Evolutionary conservation across 2,113 vertebrate genomes (phyloP).

Genomic region (Aspidoscelis tigris): DNA sequence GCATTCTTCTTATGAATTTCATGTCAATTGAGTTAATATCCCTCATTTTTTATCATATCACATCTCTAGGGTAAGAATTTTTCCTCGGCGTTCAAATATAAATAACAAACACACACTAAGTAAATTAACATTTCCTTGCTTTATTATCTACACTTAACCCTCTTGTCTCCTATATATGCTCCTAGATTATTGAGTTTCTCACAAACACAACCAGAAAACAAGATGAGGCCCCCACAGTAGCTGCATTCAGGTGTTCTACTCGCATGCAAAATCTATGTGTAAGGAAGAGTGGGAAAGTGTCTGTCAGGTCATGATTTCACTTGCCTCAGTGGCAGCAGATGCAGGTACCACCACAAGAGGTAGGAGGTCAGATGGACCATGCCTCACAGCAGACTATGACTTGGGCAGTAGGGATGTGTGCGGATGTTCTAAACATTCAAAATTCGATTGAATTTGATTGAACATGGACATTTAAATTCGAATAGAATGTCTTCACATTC

Average conservation of each 20-base stretch:
- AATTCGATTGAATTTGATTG: too few relatives aligned
- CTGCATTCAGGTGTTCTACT: neutral
- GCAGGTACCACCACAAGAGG: too few relatives aligned
- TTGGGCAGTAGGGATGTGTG: too few relatives aligned
- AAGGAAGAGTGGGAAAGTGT: neutral
- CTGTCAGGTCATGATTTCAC: neutral
- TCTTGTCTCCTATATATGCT: neutral
- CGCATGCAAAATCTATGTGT: neutral
- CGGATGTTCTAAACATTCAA: too few relatives aligned
- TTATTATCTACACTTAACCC: neutral
- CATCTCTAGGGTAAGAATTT: neutral
- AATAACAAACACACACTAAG: neutral
- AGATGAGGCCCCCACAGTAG: neutral
- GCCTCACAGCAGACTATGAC: too few relatives aligned
- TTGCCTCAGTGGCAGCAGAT: too few relatives aligned
- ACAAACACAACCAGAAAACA: neutral
- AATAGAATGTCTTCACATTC: too few relatives aligned
- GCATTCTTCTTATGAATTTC: neutral
- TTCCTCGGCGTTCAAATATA: neutral
- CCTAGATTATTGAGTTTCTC: neutral
- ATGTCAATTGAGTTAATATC: slow-evolving; percentile 3
- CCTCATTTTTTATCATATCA: neutral
- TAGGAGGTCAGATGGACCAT: too few relatives aligned
- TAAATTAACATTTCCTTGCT: neutral
- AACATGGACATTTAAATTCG: too few relatives aligned